Percentiles rank a stretch among this genome's conserved stretches.
These are phyloP conservation scores for Mastomys natalensis DNA, from an alignment of 2,113 vertebrate species.

Conservation along the genomic window DNA sequence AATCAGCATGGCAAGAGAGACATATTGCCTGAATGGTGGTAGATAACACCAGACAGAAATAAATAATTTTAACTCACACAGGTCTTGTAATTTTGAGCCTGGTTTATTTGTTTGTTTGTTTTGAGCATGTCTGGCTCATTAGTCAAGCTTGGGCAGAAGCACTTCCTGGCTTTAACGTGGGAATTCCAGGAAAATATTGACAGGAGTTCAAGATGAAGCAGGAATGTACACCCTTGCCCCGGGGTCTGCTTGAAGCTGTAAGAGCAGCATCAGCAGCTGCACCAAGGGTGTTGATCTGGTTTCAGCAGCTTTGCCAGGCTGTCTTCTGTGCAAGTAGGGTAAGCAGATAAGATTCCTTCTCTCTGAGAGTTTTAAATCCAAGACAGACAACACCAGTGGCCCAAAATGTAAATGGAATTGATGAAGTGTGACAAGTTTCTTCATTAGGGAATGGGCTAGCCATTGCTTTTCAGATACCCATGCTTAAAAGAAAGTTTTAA, in stretches of 20 bases:
- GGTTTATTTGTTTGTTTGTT: background rate
- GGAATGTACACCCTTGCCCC: constrained; percentile 14
- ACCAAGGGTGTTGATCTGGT: background rate
- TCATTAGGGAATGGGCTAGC: background rate
- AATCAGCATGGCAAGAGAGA: background rate
- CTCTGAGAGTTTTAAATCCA: constrained; percentile 41
- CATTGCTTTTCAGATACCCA: background rate
- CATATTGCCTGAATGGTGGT: background rate
- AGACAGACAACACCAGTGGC: constrained; percentile 7
- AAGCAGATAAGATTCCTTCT: constrained; percentile 34
- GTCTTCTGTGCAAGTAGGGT: constrained; percentile 57
- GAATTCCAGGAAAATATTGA: constrained; percentile 64
- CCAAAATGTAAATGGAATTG: background rate
- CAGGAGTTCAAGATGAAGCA: constrained; percentile 25
- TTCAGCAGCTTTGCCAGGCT: constrained; percentile 27
- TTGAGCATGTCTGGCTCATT: background rate
- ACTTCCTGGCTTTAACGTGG: constrained; percentile 50
- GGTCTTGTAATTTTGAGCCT: constrained; percentile 22
- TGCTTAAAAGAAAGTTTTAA: background rate
- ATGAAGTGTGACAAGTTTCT: background rate
- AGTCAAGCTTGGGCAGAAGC: constrained; percentile 34
- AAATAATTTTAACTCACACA: background rate
- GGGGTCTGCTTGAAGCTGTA: constrained; percentile 5
- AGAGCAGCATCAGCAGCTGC: background rate
- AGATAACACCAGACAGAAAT: background rate